A percentile compares a stretch with the other conserved stretches of the same genome.
Evolutionary conservation across 2,113 vertebrate species (phyloP).

Genomic region (Lota lota): DNA sequence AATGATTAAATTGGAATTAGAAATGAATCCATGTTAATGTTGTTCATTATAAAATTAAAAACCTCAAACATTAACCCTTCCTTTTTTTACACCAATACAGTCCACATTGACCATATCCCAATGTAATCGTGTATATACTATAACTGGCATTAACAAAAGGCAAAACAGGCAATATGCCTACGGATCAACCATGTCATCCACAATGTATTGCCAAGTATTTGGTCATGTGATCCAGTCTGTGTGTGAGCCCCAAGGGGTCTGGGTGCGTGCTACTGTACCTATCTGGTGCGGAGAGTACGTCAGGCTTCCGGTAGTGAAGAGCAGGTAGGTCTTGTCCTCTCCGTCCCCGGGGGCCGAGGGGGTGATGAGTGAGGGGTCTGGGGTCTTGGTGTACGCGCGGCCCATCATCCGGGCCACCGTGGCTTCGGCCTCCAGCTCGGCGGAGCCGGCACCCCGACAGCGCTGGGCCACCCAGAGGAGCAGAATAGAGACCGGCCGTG

Average conservation of each 20-base stretch:
- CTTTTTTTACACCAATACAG: no score
- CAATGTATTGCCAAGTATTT: no score
- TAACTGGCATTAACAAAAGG: no score
- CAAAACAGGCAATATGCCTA: no score
- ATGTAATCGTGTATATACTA: no score
- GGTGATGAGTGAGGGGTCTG: conserved; percentile 63
- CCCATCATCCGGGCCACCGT: conserved; percentile 85
- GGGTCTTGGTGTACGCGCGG: conserved; percentile 74
- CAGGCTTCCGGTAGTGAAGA: conserved; percentile 96
- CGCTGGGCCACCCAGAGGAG: conserved; percentile 33
- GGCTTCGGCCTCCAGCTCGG: conserved; percentile 78
- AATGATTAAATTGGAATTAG: no score
- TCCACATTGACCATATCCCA: no score
- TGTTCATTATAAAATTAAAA: no score
- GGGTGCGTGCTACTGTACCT: conserved; percentile 64
- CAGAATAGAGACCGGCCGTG: no score
- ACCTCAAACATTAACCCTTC: no score
- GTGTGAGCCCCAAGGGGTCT: background rate
- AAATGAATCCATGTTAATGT: no score
- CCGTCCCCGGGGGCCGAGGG: conserved; percentile 43
- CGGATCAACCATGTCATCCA: no score
- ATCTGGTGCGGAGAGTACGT: conserved; percentile 98
- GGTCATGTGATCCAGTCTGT: background rate
- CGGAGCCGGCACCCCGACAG: conserved; percentile 49
- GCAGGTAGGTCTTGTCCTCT: conserved; percentile 85